Evolutionary conservation across 1,140 invertebrate genomes (phyloP), one percentile per base, ranked within the genome.

Genomic region (Condylostylus longicornis): DNA sequence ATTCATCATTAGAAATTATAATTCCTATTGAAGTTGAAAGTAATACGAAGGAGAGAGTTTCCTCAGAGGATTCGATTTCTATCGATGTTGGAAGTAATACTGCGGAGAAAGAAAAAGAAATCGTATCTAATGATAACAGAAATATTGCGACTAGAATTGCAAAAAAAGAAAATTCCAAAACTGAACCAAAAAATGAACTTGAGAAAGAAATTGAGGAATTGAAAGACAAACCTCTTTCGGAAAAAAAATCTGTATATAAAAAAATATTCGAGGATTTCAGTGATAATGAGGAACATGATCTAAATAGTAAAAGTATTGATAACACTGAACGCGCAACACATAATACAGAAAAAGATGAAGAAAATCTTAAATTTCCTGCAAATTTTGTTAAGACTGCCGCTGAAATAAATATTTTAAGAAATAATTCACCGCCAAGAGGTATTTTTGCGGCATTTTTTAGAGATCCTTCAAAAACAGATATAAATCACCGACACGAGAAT

Each of bases 361-460:
- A 47, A 41, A 5, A 18, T 9, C 10, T 22, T 10, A 17, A 14
- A 19, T 2, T 19, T 22, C 3, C 20, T n/a, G 33, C 23, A 13
- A 13, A 34, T 28, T 9, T 27, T 31, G 18, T 50, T 47, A 51
- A 61, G 33, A 38, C 46, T 23, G 44, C 58, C 2, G 44, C 41
- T 1, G 50, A 58, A 5, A 46, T 58, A 13, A 72, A 72, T 51
- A 32, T 64, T 1, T 58, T 72, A 42, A 65, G 74, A 35, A 81
- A 79, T 38, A 67, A 59, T 8, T 79, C 75, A 5, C 76, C 77
- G 2, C 72, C 76, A 1, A 64, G 73, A 40, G 79, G 78, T 2
- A 78, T 82, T 35, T 84, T 84, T 48, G 77, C 77, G 0, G 75
- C 79, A 41, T 58, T 84, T 17, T 74, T 48, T 7, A 45, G 36